phyloP scores from a whole-genome alignment of 2,888 invertebrate species.

The Mystacides longicornis region DNA sequence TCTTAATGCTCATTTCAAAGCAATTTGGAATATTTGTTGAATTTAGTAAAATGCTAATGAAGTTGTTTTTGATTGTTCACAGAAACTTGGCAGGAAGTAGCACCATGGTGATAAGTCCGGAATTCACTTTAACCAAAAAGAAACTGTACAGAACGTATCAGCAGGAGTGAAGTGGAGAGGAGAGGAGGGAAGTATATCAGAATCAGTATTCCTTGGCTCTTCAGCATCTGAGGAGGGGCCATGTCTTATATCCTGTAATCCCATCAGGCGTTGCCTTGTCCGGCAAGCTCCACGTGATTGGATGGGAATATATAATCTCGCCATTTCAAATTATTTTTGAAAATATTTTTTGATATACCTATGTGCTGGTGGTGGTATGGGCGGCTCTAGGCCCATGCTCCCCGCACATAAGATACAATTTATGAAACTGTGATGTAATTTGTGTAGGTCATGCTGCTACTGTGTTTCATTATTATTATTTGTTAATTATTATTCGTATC shows the following conservation, averaged over 20 bases:
- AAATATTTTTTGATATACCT: conserved; percentile 9
- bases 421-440: conserved; percentile 1
- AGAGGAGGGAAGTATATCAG: not conserved
- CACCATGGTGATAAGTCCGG: conserved; percentile 82
- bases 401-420: not conserved
- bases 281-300: too few species aligned
- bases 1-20: not conserved
- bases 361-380: conserved; percentile 1
- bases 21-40: not conserved
- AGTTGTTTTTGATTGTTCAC: conserved; percentile 26
- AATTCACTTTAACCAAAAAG: conserved; percentile 84
- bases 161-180: conserved; percentile 34
- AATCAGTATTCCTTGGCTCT: not conserved
- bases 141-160: conserved; percentile 78
- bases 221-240: too few species aligned
- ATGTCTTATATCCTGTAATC: not conserved
- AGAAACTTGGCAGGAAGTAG: conserved; percentile 81
- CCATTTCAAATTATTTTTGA: conserved; percentile 20
- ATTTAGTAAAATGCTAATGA: not conserved
- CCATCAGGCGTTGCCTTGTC: too few species aligned
- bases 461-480: not conserved
- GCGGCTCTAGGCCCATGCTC: not conserved
- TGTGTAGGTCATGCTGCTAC: not conserved
- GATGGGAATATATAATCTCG: conserved; percentile 22
- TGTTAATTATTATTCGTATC: not conserved